Evolutionary conservation across 2,113 vertebrate genomes (phyloP).

Genomic region (Cygnus buccinator): DNA sequence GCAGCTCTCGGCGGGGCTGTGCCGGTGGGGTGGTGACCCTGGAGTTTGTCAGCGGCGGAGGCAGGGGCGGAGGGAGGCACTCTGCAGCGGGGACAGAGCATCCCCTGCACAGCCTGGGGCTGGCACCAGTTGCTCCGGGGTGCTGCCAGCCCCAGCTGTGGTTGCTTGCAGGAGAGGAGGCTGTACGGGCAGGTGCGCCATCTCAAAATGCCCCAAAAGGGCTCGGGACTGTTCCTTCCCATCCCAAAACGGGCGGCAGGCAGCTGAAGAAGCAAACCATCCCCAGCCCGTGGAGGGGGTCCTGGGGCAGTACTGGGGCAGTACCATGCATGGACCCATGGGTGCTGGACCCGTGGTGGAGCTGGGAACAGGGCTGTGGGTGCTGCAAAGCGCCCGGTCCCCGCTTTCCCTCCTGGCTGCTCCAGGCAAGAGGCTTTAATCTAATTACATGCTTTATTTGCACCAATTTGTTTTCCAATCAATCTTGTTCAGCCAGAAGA

Average conservation of each 20-base stretch:
- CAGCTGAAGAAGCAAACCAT: rapidly evolving
- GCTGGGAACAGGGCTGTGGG: background rate
- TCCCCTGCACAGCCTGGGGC: background rate
- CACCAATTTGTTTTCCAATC: conserved; percentile 97
- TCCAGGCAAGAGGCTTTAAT: conserved; percentile 87
- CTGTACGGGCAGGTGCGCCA: background rate
- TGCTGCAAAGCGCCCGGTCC: conserved; percentile 39
- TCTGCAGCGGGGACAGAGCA: background rate
- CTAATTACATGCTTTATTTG: conserved; percentile 99
- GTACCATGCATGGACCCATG: no score
- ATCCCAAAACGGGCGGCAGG: background rate
- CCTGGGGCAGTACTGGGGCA: background rate
- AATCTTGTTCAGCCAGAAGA: conserved; percentile 88
- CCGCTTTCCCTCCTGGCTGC: conserved; percentile 69
- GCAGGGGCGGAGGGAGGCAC: background rate
- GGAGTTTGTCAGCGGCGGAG: background rate
- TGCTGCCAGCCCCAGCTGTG: background rate
- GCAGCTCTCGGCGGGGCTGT: background rate
- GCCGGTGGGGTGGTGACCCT: background rate
- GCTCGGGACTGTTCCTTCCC: background rate
- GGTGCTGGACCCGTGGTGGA: background rate
- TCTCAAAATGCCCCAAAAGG: background rate
- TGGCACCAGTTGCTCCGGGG: rapidly evolving
- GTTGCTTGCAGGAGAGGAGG: background rate
- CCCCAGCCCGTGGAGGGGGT: background rate